Conservation (phyloP, 1,140 invertebrate species). For the Pseudomyrmex concolor region DNA sequence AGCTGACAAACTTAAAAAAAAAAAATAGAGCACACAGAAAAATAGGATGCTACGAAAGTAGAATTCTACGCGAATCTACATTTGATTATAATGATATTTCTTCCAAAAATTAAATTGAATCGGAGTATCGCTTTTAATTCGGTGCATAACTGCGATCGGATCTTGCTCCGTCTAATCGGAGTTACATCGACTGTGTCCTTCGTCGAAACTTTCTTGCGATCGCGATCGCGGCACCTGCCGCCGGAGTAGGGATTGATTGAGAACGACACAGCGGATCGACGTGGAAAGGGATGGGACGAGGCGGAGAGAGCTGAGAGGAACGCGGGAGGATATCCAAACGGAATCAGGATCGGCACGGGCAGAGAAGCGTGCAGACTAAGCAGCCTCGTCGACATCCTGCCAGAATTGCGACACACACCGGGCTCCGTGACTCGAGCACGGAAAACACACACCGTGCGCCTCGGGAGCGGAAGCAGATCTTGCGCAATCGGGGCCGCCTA, state of each 20-base stretch:
- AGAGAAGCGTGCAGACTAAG: conserved; percentile 75
- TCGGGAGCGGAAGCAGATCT: conserved; percentile 80
- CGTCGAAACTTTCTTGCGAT: conserved; percentile 43
- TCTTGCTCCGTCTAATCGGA: conserved; percentile 41
- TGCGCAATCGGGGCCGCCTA: conserved; percentile 79
- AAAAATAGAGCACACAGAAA: background rate
- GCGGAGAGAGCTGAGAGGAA: background rate
- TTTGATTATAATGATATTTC: background rate
- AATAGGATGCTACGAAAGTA: background rate
- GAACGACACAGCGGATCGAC: conserved; percentile 50
- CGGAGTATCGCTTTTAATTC: background rate
- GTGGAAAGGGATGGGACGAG: conserved; percentile 9
- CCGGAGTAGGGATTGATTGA: conserved; percentile 43
- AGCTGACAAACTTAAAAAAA: background rate
- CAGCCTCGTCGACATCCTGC: conserved; percentile 84
- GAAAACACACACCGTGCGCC: conserved; percentile 70
- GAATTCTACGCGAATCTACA: background rate
- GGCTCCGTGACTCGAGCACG: conserved; percentile 68
- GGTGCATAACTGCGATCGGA: background rate
- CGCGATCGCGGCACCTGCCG: conserved; percentile 42
- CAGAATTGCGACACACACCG: conserved; percentile 77
- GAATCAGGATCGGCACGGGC: conserved; percentile 80
- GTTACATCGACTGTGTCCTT: conserved; percentile 49
- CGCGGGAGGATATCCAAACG: conserved; percentile 69
- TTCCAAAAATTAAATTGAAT: background rate